phyloP scores from a whole-genome alignment of 2,888 invertebrate species.

The Chloroclysta siterata region DNA sequence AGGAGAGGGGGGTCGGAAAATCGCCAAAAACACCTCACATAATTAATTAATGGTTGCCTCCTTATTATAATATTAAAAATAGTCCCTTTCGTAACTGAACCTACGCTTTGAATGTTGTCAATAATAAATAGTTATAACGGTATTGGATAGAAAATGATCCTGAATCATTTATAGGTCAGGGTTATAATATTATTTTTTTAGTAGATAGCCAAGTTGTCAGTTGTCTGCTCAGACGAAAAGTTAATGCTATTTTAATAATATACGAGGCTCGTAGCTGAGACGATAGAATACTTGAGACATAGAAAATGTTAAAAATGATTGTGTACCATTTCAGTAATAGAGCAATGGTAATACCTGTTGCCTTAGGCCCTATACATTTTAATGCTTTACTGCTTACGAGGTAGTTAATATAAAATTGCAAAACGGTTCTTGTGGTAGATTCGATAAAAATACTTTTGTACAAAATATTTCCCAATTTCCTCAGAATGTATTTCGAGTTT shows the following conservation, averaged over 20 bases:
- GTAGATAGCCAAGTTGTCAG: background rate
- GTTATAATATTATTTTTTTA: background rate
- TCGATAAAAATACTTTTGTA: constrained; percentile 37
- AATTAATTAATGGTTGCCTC: no score
- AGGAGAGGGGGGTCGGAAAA: no score
- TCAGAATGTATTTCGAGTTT: constrained; percentile 53
- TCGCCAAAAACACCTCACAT: no score
- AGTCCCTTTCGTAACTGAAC: background rate
- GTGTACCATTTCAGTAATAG: background rate
- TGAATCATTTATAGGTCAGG: background rate
- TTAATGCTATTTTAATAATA: background rate
- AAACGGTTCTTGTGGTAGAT: constrained; percentile 20
- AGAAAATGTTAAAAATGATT: background rate
- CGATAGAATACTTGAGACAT: background rate
- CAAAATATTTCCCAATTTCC: constrained; percentile 33
- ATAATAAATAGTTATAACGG: constrained; percentile 5
- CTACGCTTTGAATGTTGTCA: constrained; percentile 58
- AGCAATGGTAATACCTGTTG: background rate
- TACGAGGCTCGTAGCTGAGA: background rate
- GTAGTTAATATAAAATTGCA: constrained; percentile 3
- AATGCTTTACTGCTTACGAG: constrained; percentile 10
- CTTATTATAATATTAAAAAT: background rate
- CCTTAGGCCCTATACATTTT: constrained; percentile 7
- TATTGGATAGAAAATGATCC: background rate
- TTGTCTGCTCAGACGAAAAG: background rate